Conservation (phyloP, 2,888 invertebrate genomes). For the Stenolophus ochropezus region DNA sequence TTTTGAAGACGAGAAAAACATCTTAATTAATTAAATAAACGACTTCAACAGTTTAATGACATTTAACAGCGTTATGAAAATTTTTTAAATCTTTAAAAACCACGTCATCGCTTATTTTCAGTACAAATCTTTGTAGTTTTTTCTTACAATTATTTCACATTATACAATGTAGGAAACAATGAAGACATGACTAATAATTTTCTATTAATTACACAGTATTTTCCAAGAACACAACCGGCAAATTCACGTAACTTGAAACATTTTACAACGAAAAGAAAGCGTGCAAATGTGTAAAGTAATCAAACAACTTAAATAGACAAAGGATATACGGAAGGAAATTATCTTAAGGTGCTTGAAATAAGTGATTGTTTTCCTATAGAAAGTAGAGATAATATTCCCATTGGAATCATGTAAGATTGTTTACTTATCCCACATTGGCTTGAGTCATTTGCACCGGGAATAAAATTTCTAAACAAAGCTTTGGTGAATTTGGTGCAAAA, state of each 20-base stretch:
- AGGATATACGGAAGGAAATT: constrained; percentile 10
- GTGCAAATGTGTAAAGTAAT: not conserved
- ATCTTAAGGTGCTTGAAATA: not conserved
- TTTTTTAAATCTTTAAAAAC: not conserved
- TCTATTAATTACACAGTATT: constrained; percentile 22
- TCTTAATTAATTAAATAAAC: not conserved
- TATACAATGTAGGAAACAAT: constrained; percentile 21
- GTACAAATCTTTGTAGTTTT: not conserved
- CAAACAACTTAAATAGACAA: not conserved
- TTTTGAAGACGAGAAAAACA: not conserved
- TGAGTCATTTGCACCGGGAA: not conserved
- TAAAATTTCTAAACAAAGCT: not conserved
- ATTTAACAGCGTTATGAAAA: not conserved
- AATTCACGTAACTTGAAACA: constrained; percentile 13
- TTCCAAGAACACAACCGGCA: not conserved
- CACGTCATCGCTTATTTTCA: not conserved
- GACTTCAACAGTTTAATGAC: not conserved
- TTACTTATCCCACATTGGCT: not conserved
- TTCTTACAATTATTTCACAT: not conserved
- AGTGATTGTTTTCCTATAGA: not conserved
- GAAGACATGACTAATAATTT: constrained; percentile 1
- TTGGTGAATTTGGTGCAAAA: constrained; percentile 1
- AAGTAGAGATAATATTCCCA: not conserved
- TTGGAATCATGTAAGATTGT: not conserved
- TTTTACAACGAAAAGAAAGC: constrained; percentile 30